A percentile compares a stretch with the other conserved stretches of the same genome.
These are phyloP conservation scores for Taeniopygia guttata DNA, from an alignment of 2,797 vertebrate species.

Conservation along the genomic window DNA sequence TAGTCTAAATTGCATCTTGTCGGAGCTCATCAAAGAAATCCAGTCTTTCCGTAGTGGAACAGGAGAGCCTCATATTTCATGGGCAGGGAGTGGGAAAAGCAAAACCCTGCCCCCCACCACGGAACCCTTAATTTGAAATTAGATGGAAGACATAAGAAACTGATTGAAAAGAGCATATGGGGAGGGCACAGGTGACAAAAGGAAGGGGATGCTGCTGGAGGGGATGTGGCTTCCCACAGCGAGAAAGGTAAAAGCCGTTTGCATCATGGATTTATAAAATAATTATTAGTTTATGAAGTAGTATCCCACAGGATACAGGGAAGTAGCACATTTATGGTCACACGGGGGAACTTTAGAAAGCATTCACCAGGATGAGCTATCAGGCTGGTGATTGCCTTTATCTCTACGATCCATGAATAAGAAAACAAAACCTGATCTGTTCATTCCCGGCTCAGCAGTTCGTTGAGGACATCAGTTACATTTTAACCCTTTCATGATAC, in stretches of 20 bases:
- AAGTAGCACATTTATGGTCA: neutral
- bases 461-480: neutral
- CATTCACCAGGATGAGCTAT: neutral
- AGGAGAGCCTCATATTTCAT: neutral
- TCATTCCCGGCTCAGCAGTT: constrained; percentile 1
- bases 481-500: constrained; percentile 39
- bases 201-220: neutral
- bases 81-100: neutral
- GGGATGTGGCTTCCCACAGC: neutral
- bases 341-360: neutral
- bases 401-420: constrained; percentile 17
- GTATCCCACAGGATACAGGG: neutral
- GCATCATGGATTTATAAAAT: constrained; percentile 6
- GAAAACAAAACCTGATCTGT: constrained; percentile 52
- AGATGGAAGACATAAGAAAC: neutral
- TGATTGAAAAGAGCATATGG: constrained; percentile 40
- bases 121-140: constrained; percentile 10
- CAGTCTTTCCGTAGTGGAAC: neutral
- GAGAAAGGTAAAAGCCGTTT: constrained; percentile 6
- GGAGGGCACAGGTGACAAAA: constrained; percentile 33
- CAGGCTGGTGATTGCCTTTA: constrained; percentile 14
- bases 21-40: neutral
- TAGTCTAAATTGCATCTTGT: neutral
- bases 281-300: constrained; percentile 29
- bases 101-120: neutral